Conservation (phyloP, 2,888 invertebrate genomes). For the Nomada lathburiana region DNA sequence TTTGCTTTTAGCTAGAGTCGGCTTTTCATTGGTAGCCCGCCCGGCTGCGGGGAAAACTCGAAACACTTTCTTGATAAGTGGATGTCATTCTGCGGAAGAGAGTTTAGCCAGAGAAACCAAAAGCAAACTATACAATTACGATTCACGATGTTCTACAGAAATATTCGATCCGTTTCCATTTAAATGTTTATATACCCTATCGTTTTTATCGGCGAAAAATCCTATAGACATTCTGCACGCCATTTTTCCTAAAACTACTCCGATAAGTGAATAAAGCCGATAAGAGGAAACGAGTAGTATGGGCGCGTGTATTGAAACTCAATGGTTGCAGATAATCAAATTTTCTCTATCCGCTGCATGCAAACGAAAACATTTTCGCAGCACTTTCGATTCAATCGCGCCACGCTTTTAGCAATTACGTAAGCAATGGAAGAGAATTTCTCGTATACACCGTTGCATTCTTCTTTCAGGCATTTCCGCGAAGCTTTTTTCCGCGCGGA, state of each 20-base stretch:
- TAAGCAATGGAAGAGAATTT: constrained; percentile 8
- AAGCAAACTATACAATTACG: constrained; percentile 6
- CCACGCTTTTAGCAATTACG: constrained; percentile 26
- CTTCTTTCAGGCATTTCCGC: not conserved
- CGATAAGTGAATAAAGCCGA: not conserved
- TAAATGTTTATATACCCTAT: not conserved
- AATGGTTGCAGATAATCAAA: constrained; percentile 14
- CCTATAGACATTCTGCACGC: too few relatives aligned
- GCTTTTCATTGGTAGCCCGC: constrained; percentile 51
- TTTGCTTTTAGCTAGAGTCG: constrained; percentile 68
- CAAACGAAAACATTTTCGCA: constrained; percentile 33
- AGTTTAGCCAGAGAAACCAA: constrained; percentile 30
- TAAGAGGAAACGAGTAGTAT: not conserved
- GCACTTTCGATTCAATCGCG: constrained; percentile 30
- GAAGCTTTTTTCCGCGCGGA: not conserved
- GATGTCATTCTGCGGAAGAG: constrained; percentile 34
- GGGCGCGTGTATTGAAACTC: constrained; percentile 2
- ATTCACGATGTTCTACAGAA: not conserved
- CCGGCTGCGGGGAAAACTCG: constrained; percentile 45
- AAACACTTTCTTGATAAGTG: constrained; percentile 61
- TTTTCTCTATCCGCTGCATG: constrained; percentile 1
- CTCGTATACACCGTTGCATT: too few relatives aligned
- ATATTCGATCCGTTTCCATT: constrained; percentile 4
- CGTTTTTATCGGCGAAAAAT: not conserved
- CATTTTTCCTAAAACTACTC: not conserved